Evolutionary conservation across 2,797 vertebrate species (phyloP).

Genomic region (Catostomus latipinnis): DNA sequence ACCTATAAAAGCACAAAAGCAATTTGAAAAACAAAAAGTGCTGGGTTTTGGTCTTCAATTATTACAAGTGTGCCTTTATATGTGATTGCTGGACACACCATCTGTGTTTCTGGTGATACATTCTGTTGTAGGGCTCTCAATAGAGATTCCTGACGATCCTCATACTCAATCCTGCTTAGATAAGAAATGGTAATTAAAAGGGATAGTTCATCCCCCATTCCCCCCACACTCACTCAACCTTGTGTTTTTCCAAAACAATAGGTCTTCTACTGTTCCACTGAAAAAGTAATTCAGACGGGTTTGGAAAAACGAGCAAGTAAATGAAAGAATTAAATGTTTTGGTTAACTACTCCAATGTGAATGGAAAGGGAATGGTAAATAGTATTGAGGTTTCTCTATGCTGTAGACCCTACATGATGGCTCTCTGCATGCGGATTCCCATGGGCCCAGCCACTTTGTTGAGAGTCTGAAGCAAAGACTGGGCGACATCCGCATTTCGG

Average conservation of each 20-base stretch:
- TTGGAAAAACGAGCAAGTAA: too few species aligned
- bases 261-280: too few species aligned
- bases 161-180: conserved; percentile 84
- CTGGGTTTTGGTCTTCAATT: background rate
- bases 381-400: too few species aligned
- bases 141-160: conserved; percentile 88
- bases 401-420: conserved; percentile 81
- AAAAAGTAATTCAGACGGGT: too few species aligned
- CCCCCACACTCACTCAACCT: too few species aligned
- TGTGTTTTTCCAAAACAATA: too few species aligned
- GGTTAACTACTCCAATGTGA: background rate
- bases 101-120: conserved; percentile 80
- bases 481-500: conserved; percentile 80
- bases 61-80: background rate
- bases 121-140: conserved; percentile 85
- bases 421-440: conserved; percentile 81
- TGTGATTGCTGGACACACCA: conserved; percentile 75
- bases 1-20: conserved; percentile 67
- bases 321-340: too few species aligned
- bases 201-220: too few species aligned
- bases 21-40: background rate
- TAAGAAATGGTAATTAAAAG: background rate
- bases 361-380: background rate
- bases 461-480: conserved; percentile 82
- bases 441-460: conserved; percentile 83